phyloP scores from a whole-genome alignment of 2,888 invertebrate species.

The Drosophila ustulata region DNA sequence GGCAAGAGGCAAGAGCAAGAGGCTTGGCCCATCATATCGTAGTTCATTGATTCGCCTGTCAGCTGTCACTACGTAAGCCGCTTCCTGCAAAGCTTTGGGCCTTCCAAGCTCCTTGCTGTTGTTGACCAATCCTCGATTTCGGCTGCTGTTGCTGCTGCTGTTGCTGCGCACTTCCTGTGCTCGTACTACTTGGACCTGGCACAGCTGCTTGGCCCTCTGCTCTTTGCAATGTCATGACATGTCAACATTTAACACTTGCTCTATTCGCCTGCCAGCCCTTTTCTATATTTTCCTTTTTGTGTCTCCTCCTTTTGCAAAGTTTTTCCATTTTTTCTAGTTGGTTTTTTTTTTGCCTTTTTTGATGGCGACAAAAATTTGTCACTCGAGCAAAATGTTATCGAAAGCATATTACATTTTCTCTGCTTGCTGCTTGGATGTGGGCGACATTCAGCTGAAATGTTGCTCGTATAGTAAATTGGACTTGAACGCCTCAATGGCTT shows the following conservation, averaged over 20 bases:
- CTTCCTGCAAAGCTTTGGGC: conserved; percentile 56
- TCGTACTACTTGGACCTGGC: conserved; percentile 25
- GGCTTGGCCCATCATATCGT: conserved; percentile 65
- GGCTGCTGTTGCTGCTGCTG: conserved; percentile 6
- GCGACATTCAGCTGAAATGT: conserved; percentile 31
- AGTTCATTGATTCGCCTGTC: conserved; percentile 79
- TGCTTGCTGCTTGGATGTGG: conserved; percentile 10
- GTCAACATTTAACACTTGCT: conserved; percentile 81
- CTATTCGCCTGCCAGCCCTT: conserved; percentile 56
- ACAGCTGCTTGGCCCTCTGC: conserved; percentile 51
- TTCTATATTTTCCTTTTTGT: conserved; percentile 17
- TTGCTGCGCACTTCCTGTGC: conserved; percentile 43
- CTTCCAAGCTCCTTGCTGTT: conserved; percentile 26
- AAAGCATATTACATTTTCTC: conserved; percentile 67
- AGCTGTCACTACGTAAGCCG: conserved; percentile 77
- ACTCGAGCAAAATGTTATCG: conserved; percentile 73
- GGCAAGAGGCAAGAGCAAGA: conserved; percentile 12
- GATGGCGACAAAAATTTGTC: conserved; percentile 71
- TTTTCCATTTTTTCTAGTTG: conserved; percentile 46
- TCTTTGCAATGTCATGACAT: conserved; percentile 78
- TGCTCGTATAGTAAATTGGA: conserved; percentile 42
- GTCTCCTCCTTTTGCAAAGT: conserved; percentile 31
- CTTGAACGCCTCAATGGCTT: conserved; percentile 59
- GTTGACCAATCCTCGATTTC: conserved; percentile 60
- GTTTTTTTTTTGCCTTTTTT: conserved; percentile 28